Base-by-base conservation (phyloP, 2,113 vertebrate genomes). In the Aramus guarauna region DNA sequence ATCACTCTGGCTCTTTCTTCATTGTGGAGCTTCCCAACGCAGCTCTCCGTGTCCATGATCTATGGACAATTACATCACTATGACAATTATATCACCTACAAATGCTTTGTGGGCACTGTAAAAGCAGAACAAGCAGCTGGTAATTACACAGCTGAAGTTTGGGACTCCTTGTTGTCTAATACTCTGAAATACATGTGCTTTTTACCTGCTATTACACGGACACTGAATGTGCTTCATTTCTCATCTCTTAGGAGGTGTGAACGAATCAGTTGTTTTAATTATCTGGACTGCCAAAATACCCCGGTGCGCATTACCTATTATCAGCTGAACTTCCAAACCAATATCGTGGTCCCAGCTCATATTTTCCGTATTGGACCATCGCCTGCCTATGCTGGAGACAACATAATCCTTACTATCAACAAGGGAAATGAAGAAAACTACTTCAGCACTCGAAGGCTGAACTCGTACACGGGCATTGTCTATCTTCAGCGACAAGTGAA, bases 281-380 rank as follows among this genome's bases (percentile, higher is more conserved):
- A 98, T 30, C 21, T 98, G 60, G 99, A 99, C 85, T 99, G 99
- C 94, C 99, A 99, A 94, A 99, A 92, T 80, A 98, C 98, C 0
- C 99, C 99, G 0, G 81, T 98, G 32, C 98, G 98, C 73, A 99
- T 99, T 96, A 99, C 99, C 1, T 98, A 99, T 93, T 99, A 99
- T 96, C 99, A 99, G 92, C 98, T 99, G 85, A 99, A 97, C 96
- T 99, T 99, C 97, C 99, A 99, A 95, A 99, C 98, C 27, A 98
- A 99, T 90, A 98, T 99, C 7, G 92, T 99, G 92, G 98, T 99
- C 60, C 99, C 99, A 0, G 98, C 99, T 0, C 99, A 99, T 96
- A 99, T 99, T 94, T 99, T 99, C 97, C 98, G 99, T 11, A 99
- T 99, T 26, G 98, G 98, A 19, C 99, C 99, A 0, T 99, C 99